Evolutionary conservation across 2,797 vertebrate species (phyloP), one percentile per base, ranked within the genome.

Genomic region (Chromobotia macracanthus): DNA sequence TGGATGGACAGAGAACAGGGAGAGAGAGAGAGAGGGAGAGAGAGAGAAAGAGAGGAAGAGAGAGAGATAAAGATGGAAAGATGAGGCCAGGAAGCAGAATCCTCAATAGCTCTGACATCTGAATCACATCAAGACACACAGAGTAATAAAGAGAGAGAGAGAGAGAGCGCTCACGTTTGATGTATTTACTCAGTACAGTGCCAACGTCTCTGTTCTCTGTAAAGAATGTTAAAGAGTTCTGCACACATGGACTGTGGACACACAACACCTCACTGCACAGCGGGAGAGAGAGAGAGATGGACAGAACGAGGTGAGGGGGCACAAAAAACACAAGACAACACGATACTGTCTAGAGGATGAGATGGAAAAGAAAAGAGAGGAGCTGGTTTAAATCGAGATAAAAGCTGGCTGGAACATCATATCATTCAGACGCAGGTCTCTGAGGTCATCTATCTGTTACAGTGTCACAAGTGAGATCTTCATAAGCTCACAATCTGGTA

Each of bases 181-280:
- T 86, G 72, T 75, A 67, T 82, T 68, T 69, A 31, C n/a, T 69
- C 50, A 50, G 68, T 66, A 80, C 23, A 73, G 72, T 69, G 58
- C 74, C 69, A 83, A 72, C 63, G 44, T 56, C 21, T 53, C 80
- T 74, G 63, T 25, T 77, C 38, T 69, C 55, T 35, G 60, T n/a
- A 77, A 86, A 81, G 82, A 84, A 84, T 83, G 81, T 84, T 72
- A 77, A 82, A 82, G 74, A 74, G 38, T 69, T 77, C 69, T 23
- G 70, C 82, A 86, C 82, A 83, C 84, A 85, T 86, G 85, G 85
- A 60, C 69, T 63, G 35, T 46, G 63, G 72, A 84, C 79, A 86
- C 63, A 81, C 79, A 85, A 86, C 73, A 84, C 70, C 73, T 77
- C 71, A 35, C 66, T 58, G 69, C 83, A 83, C 82, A 86, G 86